Evolutionary conservation across 2,113 vertebrate species (phyloP), one percentile per base, ranked within the genome.

Genomic region (Gallinago undulata): DNA sequence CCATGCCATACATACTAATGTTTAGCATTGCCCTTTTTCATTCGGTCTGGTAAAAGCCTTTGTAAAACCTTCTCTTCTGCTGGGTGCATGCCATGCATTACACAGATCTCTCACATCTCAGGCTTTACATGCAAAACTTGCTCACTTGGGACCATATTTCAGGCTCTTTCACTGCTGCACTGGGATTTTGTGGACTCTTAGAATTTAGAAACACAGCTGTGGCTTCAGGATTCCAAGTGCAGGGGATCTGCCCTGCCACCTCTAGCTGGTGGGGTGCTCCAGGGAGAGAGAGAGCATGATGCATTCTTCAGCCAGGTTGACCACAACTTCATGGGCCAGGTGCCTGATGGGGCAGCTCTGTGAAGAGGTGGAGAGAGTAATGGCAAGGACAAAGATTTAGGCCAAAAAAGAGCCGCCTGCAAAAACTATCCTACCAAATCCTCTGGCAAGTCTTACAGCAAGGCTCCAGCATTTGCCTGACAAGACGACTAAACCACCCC

Each of bases 101-200:
- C 39, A 48, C 35, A 86, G 21, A 17, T 69, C 63, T 82, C 28
- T 86, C 45, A 39, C 30, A 86, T 30, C 57, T 89, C 23, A 27
- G 27, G 37, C 3, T 94, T 56, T 43, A 25, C 39, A 24, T 11
- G 6, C 57, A 39, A 69, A 76, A 60, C 13, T 47, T 33, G 55
- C 17, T 62, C 45, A 25, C 37, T 62, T 1, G 3, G 80, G 50
- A 11, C 41, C 1, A 0, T 41, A 11, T 73, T 90, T 78, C 0
- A 0, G 74, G 31, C 13, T 69, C 6, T 77, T 55, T 43, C 45
- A 39, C 33, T 37, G 22, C 25, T 56, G 6, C 28, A 41, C 13
- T 4, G 11, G 51, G 25, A 57, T 82, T 91, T 68, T 16, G 6
- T 43, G 48, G 33, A 35, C 33, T 78, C 66, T 72, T 47, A 47